Evolutionary conservation across 2,888 invertebrate species (phyloP), one percentile per base, ranked within the genome.

Genomic region (Apomyelois bistriatella): DNA sequence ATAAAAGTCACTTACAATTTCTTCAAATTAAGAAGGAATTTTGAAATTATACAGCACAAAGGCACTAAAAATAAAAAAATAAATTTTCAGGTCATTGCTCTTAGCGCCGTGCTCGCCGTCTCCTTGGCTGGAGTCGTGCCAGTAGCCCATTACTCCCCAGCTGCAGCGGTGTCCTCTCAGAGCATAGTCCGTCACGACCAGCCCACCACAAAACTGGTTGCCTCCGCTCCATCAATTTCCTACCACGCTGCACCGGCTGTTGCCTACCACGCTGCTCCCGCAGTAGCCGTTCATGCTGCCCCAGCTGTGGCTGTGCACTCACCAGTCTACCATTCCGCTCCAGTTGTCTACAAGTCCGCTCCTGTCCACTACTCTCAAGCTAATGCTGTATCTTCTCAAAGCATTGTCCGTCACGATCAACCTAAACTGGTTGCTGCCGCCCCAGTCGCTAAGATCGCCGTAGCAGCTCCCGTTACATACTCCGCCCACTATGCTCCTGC

Each of bases 131-230:
- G 83, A 48, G 74, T 85, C 32, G 56, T 85, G 56, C 68, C 80
- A 0, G 68, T 91, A n/a, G 70, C 74, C 38, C 88, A 89, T 67
- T 83, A 85, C 63, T 77, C 85, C 22, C 64, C 76, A 0, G 79
- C 83, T 7, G 78, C 68, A 1, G 85, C 84, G 1, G 83, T 87
- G 17, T 84, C 83, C 17, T 82, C 88, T 12, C 91, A 91, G 63
- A 83, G 82, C 65, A 76, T 79, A 37, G 70, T 76, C 53, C 78
- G 64, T 37, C 77, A 72, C 62, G 76, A 74, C 60, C 67, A 72
- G 53, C 62, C 63, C 52, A 60, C 65, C 32, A 62, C 68, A n/a
- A 54, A 62, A 46, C 58, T 66, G 40, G 64, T 70, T 5, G 65
- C 68, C 0, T 59, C 66, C 3, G 59, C 66, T n/a, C 54, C 54